A percentile compares a stretch with the other conserved stretches of the same genome.
Conservation (phyloP, 2,888 invertebrate genomes). For the Cordilura impudica region DNA sequence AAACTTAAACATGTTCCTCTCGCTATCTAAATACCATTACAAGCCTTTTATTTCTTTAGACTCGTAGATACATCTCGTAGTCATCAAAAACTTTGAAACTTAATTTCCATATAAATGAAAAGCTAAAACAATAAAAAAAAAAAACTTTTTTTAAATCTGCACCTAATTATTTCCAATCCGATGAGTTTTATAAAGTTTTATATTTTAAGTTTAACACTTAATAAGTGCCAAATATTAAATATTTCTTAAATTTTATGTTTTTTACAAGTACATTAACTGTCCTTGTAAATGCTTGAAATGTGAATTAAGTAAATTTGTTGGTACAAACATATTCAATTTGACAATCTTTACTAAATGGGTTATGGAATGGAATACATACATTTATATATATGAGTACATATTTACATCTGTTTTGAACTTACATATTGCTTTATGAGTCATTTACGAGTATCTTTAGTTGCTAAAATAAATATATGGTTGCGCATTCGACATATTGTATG, state of each 20-base stretch:
- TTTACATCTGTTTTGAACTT: too few species aligned
- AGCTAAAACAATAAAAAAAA: conserved; percentile 44
- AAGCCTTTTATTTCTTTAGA: too few species aligned
- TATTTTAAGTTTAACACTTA: conserved; percentile 43
- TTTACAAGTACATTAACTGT: neutral
- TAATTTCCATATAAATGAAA: conserved; percentile 58
- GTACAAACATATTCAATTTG: conserved; percentile 30
- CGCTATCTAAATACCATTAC: too few species aligned
- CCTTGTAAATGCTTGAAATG: neutral
- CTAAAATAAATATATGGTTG: neutral
- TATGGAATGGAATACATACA: too few species aligned
- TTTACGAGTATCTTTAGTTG: neutral
- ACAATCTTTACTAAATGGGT: conserved; percentile 27
- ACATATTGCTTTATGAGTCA: neutral
- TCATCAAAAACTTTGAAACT: conserved; percentile 24
- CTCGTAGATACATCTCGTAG: neutral
- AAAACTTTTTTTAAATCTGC: conserved; percentile 48
- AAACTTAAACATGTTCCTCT: too few species aligned
- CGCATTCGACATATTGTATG: too few species aligned
- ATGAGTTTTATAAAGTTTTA: conserved; percentile 48
- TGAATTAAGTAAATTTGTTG: neutral
- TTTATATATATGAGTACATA: neutral
- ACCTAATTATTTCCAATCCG: conserved; percentile 62
- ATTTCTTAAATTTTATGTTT: conserved; percentile 26
- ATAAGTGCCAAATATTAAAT: conserved; percentile 42